phyloP scores from a whole-genome alignment of 2,888 invertebrate genomes.

The Isoperla grammatica region DNA sequence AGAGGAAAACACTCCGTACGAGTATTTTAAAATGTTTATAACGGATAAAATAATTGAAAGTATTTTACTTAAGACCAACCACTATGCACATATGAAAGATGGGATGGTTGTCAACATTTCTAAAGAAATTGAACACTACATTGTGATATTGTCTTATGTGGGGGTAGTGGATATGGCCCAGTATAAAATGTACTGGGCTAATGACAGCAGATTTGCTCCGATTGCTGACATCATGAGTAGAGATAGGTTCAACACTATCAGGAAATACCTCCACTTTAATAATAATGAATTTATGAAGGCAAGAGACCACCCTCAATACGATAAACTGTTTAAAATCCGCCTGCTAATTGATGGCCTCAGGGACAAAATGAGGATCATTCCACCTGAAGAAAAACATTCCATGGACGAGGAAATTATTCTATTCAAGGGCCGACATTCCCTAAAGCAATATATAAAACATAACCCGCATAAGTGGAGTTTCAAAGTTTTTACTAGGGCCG shows the following conservation, averaged over 20 bases:
- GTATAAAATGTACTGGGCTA: conserved; percentile 34
- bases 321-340: too few species aligned
- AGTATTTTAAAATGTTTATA: conserved; percentile 31
- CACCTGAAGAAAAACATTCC: too few species aligned
- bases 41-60: conserved; percentile 28
- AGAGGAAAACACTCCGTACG: conserved; percentile 21
- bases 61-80: conserved; percentile 31
- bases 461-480: too few species aligned
- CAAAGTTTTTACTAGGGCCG: too few species aligned
- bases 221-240: conserved; percentile 34
- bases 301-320: too few species aligned
- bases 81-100: conserved; percentile 31
- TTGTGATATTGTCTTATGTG: conserved; percentile 27
- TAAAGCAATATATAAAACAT: too few species aligned
- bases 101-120: conserved; percentile 28
- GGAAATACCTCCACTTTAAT: conserved; percentile 15
- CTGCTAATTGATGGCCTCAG: too few species aligned
- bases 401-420: too few species aligned
- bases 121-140: conserved; percentile 32
- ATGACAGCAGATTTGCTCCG: conserved; percentile 29
- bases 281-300: too few species aligned
- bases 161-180: conserved; percentile 33
- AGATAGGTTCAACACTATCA: conserved; percentile 32
- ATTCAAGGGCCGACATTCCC: too few species aligned
- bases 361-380: too few species aligned